phyloP scores from a whole-genome alignment of 1,140 invertebrate genomes.

The Neuroterus valhalla region DNA sequence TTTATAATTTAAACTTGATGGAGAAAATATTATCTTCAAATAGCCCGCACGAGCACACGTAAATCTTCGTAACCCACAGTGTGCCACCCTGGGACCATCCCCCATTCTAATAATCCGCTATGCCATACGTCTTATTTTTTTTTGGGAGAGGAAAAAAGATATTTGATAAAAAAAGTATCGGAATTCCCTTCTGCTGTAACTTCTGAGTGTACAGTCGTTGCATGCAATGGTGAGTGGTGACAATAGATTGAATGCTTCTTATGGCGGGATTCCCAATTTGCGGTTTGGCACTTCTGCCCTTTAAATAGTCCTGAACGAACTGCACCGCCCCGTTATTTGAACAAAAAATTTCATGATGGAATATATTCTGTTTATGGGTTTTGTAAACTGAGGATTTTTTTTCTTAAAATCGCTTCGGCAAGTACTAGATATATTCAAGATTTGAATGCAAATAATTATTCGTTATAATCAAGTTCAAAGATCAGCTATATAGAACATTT shows the following conservation, averaged over 20 bases:
- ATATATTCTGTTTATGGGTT: too few species aligned
- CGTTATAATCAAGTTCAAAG: too few species aligned
- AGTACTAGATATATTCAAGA: too few species aligned
- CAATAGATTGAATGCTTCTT: background rate
- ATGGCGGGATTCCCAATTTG: background rate
- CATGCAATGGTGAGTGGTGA: background rate
- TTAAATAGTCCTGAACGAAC: too few species aligned
- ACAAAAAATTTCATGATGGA: too few species aligned
- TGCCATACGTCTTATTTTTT: slow-evolving; percentile 33
- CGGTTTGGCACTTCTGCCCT: too few species aligned
- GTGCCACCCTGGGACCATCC: background rate
- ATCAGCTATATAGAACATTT: too few species aligned
- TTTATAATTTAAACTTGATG: background rate
- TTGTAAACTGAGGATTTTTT: too few species aligned
- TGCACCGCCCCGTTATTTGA: too few species aligned
- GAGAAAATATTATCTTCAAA: background rate
- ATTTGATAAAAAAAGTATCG: too few species aligned
- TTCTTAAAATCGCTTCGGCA: too few species aligned
- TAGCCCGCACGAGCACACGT: background rate
- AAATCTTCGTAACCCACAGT: background rate
- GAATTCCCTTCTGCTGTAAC: background rate
- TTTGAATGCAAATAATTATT: too few species aligned
- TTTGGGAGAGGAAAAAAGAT: slow-evolving; percentile 20
- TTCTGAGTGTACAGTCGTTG: background rate
- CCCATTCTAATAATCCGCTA: background rate